Evolutionary conservation across 2,888 invertebrate genomes (phyloP), one percentile per base, ranked within the genome.

Genomic region (Coecobrya sp.): DNA sequence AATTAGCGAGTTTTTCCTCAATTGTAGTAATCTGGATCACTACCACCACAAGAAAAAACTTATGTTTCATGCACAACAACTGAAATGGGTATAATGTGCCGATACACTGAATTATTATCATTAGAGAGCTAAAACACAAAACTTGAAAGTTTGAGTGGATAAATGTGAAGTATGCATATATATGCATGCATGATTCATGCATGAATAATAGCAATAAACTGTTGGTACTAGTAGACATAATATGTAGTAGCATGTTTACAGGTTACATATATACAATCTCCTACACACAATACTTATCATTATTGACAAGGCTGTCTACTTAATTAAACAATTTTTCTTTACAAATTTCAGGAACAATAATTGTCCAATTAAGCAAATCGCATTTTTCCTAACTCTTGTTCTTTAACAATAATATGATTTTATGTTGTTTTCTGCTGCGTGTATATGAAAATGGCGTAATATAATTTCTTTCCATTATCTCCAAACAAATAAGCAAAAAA

Each of bases 271-370:
- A 22, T 36, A 68, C n/a, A 68, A 81, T 81, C 81, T 81, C 30
- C 55, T 81, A 52, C 52, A 81, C 55, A 81, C 55, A 88, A 45
- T 76, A 62, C 86, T 86, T 86, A 91, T 91, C 86, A 91, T 91
- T 91, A 91, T 91, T 91, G 91, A 91, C 91, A 91, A 91, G 91
- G 91, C 76, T 91, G 86, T 86, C 91, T 91, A 79, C 91, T 86
- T 91, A 91, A 91, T 91, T 91, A 91, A 91, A 91, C 91, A 91
- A 91, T 91, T 91, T 91, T 91, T 91, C 90, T 91, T 70, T 81
- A 86, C 91, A 86, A 76, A 86, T 91, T 91, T 91, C 86, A 81
- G 86, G 79, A 91, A 81, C 91, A 86, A 86, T 91, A 91, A 91
- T 91, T 91, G 91, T 91, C 91, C 91, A 91, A 86, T 91, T 91